These are phyloP conservation scores for Sminthurinus signatus DNA, from an alignment of 1,140 invertebrate genomes.

Conservation along the genomic window DNA sequence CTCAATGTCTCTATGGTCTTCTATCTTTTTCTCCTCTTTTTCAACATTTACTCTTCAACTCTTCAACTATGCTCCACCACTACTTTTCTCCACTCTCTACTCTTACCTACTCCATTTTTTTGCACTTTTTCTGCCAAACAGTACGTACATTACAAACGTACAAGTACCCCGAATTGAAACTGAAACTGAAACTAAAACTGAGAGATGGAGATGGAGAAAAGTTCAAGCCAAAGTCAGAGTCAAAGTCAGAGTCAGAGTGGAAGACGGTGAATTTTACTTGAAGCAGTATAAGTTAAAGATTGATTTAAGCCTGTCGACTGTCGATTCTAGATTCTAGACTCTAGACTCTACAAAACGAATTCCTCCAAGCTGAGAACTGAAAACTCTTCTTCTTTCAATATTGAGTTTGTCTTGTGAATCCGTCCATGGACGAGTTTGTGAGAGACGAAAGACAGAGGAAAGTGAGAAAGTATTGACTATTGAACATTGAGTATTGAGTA, in stretches of 20 bases:
- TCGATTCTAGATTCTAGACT: no score
- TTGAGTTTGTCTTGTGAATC: constrained; percentile 23
- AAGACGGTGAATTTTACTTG: constrained; percentile 15
- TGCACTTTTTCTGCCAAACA: neutral
- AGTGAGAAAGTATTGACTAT: no score
- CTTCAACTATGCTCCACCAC: no score
- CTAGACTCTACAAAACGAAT: constrained; percentile 13
- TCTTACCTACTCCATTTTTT: no score
- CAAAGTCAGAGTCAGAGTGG: neutral
- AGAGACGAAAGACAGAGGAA: no score
- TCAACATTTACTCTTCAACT: constrained; percentile 1
- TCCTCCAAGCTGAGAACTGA: constrained; percentile 3
- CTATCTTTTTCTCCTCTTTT: constrained; percentile 5
- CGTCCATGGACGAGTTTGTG: constrained; percentile 13
- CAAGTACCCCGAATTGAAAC: no score
- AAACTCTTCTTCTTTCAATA: constrained; percentile 16
- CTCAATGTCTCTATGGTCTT: constrained; percentile 14
- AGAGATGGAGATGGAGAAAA: no score
- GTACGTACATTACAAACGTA: no score
- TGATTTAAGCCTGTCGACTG: constrained; percentile 17
- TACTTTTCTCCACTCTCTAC: no score
- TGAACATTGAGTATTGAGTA: no score
- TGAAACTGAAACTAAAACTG: no score
- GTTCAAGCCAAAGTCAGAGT: no score
- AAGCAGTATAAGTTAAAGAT: constrained; percentile 15